Conservation (phyloP, 2,113 vertebrate genomes). For the Cricetomys ansorgei region DNA sequence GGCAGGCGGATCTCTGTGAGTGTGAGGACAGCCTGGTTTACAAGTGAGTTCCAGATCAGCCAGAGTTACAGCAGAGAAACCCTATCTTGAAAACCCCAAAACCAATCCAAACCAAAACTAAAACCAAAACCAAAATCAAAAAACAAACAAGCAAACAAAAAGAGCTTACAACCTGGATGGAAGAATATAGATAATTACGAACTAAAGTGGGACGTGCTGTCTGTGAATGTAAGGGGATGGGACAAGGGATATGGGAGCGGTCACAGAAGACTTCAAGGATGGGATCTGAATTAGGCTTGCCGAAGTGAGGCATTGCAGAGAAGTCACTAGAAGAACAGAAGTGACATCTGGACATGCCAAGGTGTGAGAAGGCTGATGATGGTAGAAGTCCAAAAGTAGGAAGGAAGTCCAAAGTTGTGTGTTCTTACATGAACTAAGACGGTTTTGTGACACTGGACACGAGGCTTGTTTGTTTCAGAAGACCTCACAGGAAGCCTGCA, state of each 20-base stretch:
- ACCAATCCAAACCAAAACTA: neutral
- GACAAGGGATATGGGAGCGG: neutral
- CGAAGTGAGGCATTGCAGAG: neutral
- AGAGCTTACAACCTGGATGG: neutral
- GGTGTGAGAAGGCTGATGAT: neutral
- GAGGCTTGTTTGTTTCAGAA: neutral
- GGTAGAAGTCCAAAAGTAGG: fast-evolving
- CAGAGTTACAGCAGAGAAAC: neutral
- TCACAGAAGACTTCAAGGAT: neutral
- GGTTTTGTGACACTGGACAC: neutral
- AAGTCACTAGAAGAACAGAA: neutral
- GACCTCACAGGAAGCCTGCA: neutral
- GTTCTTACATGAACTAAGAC: neutral
- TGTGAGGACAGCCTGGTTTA: neutral
- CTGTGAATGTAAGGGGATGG: neutral
- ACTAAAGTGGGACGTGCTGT: neutral
- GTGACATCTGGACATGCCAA: neutral
- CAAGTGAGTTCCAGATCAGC: neutral
- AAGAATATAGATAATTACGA: neutral
- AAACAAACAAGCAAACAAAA: too few species aligned
- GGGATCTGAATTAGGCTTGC: neutral
- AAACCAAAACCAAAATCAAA: too few species aligned
- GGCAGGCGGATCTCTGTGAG: neutral
- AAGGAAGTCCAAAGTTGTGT: neutral
- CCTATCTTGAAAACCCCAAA: neutral